phyloP scores from a whole-genome alignment of 2,113 vertebrate genomes.

The Murina feae region DNA sequence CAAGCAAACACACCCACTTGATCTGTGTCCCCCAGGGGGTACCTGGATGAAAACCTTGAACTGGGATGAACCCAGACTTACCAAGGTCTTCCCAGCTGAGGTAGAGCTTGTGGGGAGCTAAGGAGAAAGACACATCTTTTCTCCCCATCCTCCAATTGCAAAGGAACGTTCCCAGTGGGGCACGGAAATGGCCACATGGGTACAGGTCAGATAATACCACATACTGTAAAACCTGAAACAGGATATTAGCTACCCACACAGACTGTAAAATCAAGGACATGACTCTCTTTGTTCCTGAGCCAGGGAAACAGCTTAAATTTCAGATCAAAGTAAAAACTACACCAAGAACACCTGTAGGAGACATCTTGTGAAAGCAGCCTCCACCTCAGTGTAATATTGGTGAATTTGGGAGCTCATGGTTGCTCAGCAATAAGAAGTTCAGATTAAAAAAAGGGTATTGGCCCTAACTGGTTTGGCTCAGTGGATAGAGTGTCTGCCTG shows the following conservation, averaged over 20 bases:
- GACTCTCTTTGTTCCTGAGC: neutral
- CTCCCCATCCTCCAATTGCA: neutral
- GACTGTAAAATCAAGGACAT: neutral
- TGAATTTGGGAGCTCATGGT: neutral
- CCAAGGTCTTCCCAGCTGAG: neutral
- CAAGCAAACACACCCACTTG: fast-evolving
- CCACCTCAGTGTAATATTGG: neutral
- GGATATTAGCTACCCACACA: neutral
- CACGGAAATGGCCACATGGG: neutral
- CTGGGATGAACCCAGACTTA: neutral
- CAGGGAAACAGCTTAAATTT: neutral
- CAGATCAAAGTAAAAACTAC: neutral
- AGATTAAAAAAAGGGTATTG: neutral
- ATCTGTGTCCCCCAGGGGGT: fast-evolving
- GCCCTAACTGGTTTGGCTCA: too few species aligned
- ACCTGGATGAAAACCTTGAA: fast-evolving
- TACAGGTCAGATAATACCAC: neutral
- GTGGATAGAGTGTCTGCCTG: too few species aligned
- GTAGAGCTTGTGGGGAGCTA: neutral
- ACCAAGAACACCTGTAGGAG: neutral
- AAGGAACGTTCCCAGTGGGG: neutral
- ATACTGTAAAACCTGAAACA: neutral
- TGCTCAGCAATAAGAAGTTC: neutral
- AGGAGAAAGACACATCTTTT: neutral
- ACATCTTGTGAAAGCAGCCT: neutral